phyloP scores from a whole-genome alignment of 37 sponge, comb jelly and placozoan species.

The Haliclona indistincta region DNA sequence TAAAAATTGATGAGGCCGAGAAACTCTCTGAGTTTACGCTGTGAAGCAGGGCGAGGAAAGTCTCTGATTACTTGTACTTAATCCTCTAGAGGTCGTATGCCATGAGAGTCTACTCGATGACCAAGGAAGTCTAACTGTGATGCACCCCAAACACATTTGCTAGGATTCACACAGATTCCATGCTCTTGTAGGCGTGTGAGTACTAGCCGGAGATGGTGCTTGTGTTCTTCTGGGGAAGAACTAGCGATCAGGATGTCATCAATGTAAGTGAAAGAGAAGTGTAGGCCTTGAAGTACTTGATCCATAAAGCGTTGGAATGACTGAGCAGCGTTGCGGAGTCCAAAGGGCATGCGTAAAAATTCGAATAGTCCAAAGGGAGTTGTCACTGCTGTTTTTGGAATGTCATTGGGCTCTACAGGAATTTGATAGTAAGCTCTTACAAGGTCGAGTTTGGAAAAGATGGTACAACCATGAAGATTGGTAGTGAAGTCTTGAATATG shows the following conservation, averaged over 20 bases:
- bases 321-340: constrained; percentile 35
- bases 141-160: constrained; percentile 1
- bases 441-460: constrained; percentile 66
- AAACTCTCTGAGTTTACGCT: constrained; percentile 2
- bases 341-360: constrained; percentile 28
- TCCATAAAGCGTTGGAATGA: constrained; percentile 28
- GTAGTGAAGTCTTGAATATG: constrained; percentile 67
- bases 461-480: constrained; percentile 44
- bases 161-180: background rate
- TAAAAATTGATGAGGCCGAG: background rate
- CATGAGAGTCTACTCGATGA: background rate
- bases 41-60: background rate
- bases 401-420: constrained; percentile 46
- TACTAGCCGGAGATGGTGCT: constrained; percentile 32
- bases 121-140: background rate
- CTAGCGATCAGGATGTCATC: constrained; percentile 60
- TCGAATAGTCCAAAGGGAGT: constrained; percentile 43
- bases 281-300: constrained; percentile 59
- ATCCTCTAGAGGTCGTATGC: constrained; percentile 1
- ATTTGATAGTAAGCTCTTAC: constrained; percentile 57
- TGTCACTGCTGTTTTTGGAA: constrained; percentile 33
- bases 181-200: constrained; percentile 31
- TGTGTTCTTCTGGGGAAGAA: constrained; percentile 33
- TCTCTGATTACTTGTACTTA: background rate
- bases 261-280: constrained; percentile 6